phyloP scores from a whole-genome alignment of 1,140 invertebrate genomes.

The Pogonomyrmex californicus region DNA sequence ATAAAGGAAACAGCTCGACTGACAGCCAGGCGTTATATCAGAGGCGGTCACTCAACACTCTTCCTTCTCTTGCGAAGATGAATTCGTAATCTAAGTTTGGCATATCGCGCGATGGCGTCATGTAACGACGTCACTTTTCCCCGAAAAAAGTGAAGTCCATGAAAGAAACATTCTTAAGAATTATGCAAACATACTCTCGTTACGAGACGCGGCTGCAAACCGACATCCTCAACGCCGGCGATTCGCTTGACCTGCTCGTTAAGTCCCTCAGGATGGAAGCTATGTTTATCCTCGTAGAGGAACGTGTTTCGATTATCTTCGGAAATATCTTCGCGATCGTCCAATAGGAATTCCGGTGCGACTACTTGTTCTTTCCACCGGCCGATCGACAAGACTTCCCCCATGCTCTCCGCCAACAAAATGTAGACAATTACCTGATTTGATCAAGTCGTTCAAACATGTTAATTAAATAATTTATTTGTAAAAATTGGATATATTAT shows the following conservation, averaged over 20 bases:
- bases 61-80: not conserved
- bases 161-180: not conserved
- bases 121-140: not conserved
- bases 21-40: not conserved
- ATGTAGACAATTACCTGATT: conserved; percentile 42
- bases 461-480: conserved; percentile 14
- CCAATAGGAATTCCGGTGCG: conserved; percentile 52
- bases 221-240: conserved; percentile 53
- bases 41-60: not conserved
- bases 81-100: conserved; percentile 17
- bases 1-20: not conserved
- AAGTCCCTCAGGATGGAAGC: conserved; percentile 29
- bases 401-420: conserved; percentile 5
- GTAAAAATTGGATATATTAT: not conserved
- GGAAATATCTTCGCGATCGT: conserved; percentile 54
- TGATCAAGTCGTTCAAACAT: not conserved
- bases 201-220: conserved; percentile 42
- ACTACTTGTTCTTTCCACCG: conserved; percentile 50
- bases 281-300: conserved; percentile 61
- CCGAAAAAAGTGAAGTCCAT: not conserved
- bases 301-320: conserved; percentile 15
- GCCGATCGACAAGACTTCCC: conserved; percentile 24
- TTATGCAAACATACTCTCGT: conserved; percentile 52
- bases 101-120: not conserved
- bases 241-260: conserved; percentile 37